Percentiles rank a stretch among this genome's conserved stretches.
Evolutionary conservation across 1,140 invertebrate genomes (phyloP).

Genomic region (Eueides isabella): DNA sequence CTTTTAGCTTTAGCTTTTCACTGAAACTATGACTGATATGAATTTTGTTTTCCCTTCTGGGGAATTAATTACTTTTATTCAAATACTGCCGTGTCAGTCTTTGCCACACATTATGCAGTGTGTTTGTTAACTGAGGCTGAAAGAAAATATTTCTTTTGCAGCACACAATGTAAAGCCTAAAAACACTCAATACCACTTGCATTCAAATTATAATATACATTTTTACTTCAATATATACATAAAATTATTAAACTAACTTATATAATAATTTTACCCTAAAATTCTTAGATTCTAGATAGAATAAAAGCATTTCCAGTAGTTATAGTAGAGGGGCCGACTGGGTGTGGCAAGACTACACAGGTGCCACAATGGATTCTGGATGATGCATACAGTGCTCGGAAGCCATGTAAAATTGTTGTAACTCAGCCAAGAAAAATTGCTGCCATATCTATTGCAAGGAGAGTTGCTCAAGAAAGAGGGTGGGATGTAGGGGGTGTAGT

Average conservation of each 20-base stretch:
- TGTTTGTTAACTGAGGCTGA: no score
- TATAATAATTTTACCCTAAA: neutral
- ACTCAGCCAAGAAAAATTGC: constrained; percentile 94
- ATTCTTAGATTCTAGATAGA: constrained; percentile 60
- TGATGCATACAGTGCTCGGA: constrained; percentile 83
- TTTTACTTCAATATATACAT: neutral
- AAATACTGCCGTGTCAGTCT: no score
- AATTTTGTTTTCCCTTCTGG: no score
- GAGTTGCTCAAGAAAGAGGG: constrained; percentile 89
- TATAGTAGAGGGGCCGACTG: constrained; percentile 95
- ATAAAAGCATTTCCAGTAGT: constrained; percentile 65
- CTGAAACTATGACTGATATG: no score
- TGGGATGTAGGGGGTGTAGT: constrained; percentile 90
- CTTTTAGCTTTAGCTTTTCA: no score
- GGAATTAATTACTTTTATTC: no score
- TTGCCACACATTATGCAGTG: no score
- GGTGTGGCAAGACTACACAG: constrained; percentile 90
- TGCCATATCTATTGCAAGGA: constrained; percentile 90
- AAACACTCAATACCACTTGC: no score
- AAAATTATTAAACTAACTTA: no score
- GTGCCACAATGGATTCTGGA: constrained; percentile 95
- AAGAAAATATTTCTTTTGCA: no score
- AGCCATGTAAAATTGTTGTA: constrained; percentile 91
- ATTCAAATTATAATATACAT: no score
- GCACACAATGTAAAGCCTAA: no score